phyloP scores from a whole-genome alignment of 2,888 invertebrate genomes.

The Adelognathus sp. region DNA sequence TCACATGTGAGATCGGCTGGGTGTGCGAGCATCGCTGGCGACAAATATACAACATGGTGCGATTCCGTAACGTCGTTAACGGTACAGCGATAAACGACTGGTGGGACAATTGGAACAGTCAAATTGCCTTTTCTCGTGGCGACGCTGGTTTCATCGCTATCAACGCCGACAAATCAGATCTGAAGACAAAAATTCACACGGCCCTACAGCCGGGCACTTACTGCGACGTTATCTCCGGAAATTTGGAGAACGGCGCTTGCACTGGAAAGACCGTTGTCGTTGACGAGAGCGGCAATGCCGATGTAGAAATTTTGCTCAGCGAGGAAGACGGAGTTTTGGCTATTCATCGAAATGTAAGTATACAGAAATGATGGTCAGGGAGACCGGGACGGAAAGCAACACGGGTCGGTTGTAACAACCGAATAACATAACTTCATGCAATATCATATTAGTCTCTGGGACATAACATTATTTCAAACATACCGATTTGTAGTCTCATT shows the following conservation, averaged over 20 bases:
- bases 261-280: slow-evolving; percentile 87
- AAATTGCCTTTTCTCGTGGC: slow-evolving; percentile 93
- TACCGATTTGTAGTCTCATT: too few species aligned
- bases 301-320: slow-evolving; percentile 82
- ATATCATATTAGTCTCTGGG: too few species aligned
- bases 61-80: slow-evolving; percentile 87
- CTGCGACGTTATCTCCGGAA: slow-evolving; percentile 92
- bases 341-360: slow-evolving; percentile 83
- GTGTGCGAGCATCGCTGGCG: slow-evolving; percentile 94
- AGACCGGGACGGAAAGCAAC: too few species aligned
- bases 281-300: slow-evolving; percentile 83
- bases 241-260: slow-evolving; percentile 83
- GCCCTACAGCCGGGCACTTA: slow-evolving; percentile 90
- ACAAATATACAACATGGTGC: slow-evolving; percentile 90
- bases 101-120: slow-evolving; percentile 92
- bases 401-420: too few species aligned
- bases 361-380: too few species aligned
- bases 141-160: slow-evolving; percentile 88
- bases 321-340: slow-evolving; percentile 88
- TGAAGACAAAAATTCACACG: slow-evolving; percentile 85
- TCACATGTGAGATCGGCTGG: slow-evolving; percentile 88
- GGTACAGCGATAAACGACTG: slow-evolving; percentile 85
- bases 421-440: too few species aligned
- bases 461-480: too few species aligned
- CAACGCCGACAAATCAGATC: slow-evolving; percentile 85